Base-by-base conservation (phyloP, 2,888 invertebrate genomes). In the Drosophila gaucha region DNA sequence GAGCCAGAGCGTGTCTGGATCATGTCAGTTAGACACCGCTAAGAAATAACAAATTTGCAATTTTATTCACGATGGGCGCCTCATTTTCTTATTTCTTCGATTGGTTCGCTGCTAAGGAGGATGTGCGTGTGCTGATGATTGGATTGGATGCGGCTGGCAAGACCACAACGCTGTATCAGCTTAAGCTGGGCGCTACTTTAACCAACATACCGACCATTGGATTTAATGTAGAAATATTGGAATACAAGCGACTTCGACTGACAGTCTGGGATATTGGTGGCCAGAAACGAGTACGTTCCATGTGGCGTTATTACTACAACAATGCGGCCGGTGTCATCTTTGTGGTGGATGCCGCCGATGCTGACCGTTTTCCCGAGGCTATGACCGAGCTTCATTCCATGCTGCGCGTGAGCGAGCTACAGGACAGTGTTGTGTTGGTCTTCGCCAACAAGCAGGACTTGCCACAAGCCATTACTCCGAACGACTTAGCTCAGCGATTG, bases 191-290 rank as follows among this genome's bases (percentile, higher is more conserved):
- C 5, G 80, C 85, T 47, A 74, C 85, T 3, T 64, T 88, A 1
- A 74, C 79, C 16, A 86, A 85, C 3, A 86, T 90, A 51, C 90
- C 90, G 1, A 90, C 90, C 6, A 86, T 90, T 51, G 90, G 90
- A 0, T 90, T 89, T 16, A 90, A 90, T 72, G 89, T 90, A 0
- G 90, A 90, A 56, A 83, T 87, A 6, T 76, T 90, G 4, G 76
- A 89, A 35, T 90, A 89, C 41, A 89, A 88, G 47, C 89, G 90
- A n/a, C 65, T 90, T 22, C 78, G 78, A 3, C 83, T 90, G 39
- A 90, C 89, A 0, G 82, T 90, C 8, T 90, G 89, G 89, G 90
- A 90, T 56, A 82, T 90, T 57, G 90, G 90, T 16, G 90, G 89
- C 0, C 90, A 90, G 46, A 72, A 82, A 49, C 76, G 80, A 28